Base-by-base conservation (phyloP, 2,113 vertebrate genomes). In the Anhinga rufa region DNA sequence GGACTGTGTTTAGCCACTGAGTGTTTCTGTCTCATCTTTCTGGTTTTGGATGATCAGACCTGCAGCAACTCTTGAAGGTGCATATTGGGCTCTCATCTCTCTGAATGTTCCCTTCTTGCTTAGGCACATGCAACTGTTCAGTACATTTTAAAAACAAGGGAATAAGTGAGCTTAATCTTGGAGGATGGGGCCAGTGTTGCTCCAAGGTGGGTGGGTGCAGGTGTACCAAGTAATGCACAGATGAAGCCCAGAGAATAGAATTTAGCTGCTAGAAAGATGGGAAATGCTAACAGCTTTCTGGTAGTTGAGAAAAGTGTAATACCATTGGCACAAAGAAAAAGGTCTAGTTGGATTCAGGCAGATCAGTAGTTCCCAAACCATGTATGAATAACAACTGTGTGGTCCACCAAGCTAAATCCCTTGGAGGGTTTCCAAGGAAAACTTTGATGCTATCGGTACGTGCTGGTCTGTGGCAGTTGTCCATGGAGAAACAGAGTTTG, bases 391-490 rank as follows among this genome's bases (percentile, higher is more conserved):
- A 51, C 66, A 65, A 84, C 92, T 78, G 60, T 91, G 91, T 87
- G 91, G 93, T 91, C 86, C 74, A 82, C 61, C 1, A 7, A 82
- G 74, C 57, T 92, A 77, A 93, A 95, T 75, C 77, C 44, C 58
- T 91, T 90, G 87, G 95, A 95, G 26, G 5, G 15, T 26, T 87
- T 97, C 96, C 93, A 95, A 96, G 57, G 40, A 91, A 96, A 95
- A 76, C 86, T 68, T 84, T 72, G 87, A 95, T 94, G 83, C 49
- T 97, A 92, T 96, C 84, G 0, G 57, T 85, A 87, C 18, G 0
- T 34, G 44, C 78, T 91, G 66, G 52, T 61, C 77, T 92, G 84
- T 64, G 66, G 81, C 69, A 65, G 31, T 28, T 60, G 34, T 82
- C 91, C 69, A 10, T 8, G 44, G 48, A 87, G 65, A 87, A 92